Conservation (phyloP, 1,140 invertebrate species). For the Ostrea edulis region DNA sequence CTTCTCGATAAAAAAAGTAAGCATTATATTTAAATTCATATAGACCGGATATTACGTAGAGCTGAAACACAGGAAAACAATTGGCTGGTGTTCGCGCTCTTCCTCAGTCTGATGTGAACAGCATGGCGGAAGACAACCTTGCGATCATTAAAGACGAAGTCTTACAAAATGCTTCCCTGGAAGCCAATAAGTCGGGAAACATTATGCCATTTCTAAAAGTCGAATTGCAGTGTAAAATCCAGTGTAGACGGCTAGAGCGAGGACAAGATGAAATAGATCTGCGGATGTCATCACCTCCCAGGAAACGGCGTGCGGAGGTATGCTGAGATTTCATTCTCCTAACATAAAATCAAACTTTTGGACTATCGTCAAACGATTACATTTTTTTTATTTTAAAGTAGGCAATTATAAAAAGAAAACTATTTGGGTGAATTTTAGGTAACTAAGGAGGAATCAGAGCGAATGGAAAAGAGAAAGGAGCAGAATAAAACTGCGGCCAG, state of each 20-base stretch:
- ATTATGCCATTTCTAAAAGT: neutral
- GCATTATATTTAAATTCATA: constrained; percentile 30
- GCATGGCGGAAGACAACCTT: neutral
- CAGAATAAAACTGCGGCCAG: neutral
- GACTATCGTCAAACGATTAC: too few relatives aligned
- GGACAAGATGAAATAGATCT: neutral
- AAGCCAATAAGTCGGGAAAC: neutral
- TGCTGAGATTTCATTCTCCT: neutral
- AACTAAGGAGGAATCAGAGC: neutral
- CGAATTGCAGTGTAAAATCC: neutral
- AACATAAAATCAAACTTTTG: too few relatives aligned
- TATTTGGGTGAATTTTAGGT: neutral
- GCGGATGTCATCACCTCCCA: neutral
- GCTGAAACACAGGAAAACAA: neutral
- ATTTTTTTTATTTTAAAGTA: too few relatives aligned
- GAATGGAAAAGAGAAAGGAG: neutral
- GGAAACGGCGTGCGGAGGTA: neutral
- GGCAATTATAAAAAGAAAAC: too few relatives aligned
- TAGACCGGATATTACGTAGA: constrained; percentile 4
- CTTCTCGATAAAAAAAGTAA: neutral
- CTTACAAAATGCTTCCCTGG: neutral
- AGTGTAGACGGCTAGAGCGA: neutral
- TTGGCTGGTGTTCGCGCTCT: neutral
- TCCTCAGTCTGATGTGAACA: neutral
- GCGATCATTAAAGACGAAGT: neutral